Base-by-base conservation (phyloP, 2,888 invertebrate genomes). In the Unio delphinus region DNA sequence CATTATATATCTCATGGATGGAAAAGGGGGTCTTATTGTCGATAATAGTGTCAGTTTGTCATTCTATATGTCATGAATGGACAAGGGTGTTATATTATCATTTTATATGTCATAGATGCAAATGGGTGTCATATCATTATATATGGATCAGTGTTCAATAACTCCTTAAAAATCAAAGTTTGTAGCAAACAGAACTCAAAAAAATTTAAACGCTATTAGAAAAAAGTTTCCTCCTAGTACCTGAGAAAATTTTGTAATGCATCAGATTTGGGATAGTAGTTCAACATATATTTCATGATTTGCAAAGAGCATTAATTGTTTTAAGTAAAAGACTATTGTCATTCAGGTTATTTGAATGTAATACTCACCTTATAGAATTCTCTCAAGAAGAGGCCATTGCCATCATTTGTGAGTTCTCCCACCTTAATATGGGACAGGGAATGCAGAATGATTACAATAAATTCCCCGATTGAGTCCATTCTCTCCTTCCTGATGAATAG, bases 391-490 rank as follows among this genome's bases (percentile, higher is more conserved):
- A 81, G 76, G 30, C 87, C 81, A 69, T 87, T 86, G 54, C 79
- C 68, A 68, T 89, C 89, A 63, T 88, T 85, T 1, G 83, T 83
- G 76, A 89, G 74, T 66, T 88, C 86, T 34, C 83, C 87, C 17
- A 80, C 80, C 64, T 87, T 82, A 61, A 89, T 87, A 72, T 89
- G 89, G 57, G 88, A 85, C 74, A 89, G 74, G n/a, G 84, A 83
- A 76, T 89, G 88, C 18, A 89, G 72, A n/a, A 89, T 80, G 23
- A 89, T 82, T 61, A 89, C 81, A 17, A 86, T 82, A 79, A 89
- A 89, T 76, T 89, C 88, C 66, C 89, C 89, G 56, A 89, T 86
- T 23, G 86, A 87, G 61, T 88, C 86, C 75, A 89, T 79, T 66
- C 89, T 75, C 75, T 89, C 88, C 55, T 79, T 76, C 15, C 88